Conservation (phyloP, 2,113 vertebrate genomes). For the Pipra filicauda region DNA sequence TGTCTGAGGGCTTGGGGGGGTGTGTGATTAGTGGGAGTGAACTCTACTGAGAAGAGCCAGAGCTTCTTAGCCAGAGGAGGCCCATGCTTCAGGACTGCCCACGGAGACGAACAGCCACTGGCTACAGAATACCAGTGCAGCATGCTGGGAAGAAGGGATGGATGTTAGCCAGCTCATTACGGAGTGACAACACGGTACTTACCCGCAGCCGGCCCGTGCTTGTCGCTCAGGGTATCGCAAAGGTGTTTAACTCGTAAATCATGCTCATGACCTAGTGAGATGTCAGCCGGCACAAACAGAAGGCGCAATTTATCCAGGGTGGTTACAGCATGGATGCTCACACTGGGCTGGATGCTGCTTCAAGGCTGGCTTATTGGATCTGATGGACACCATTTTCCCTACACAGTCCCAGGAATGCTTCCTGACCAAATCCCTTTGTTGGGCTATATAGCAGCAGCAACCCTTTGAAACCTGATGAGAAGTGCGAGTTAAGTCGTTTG, state of each 20-base stretch:
- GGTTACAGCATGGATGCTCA: slow-evolving; percentile 65
- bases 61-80: neutral
- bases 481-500: neutral
- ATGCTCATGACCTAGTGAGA: slow-evolving; percentile 91
- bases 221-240: slow-evolving; percentile 88
- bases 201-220: slow-evolving; percentile 86
- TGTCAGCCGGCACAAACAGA: slow-evolving; percentile 76
- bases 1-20: neutral
- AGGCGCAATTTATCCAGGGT: slow-evolving; percentile 73
- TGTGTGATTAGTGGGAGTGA: neutral
- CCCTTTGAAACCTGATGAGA: slow-evolving; percentile 63
- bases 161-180: slow-evolving; percentile 23
- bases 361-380: slow-evolving; percentile 37
- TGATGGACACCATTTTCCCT: neutral
- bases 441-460: neutral
- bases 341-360: slow-evolving; percentile 66
- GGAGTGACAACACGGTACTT: slow-evolving; percentile 75
- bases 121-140: neutral
- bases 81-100: neutral
- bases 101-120: neutral
- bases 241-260: slow-evolving; percentile 91
- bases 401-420: slow-evolving; percentile 23
- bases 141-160: neutral
- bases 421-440: slow-evolving; percentile 34
- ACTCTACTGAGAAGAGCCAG: slow-evolving; percentile 12